Evolutionary conservation across 2,888 invertebrate species (phyloP).

Genomic region (Andrena praecox): DNA sequence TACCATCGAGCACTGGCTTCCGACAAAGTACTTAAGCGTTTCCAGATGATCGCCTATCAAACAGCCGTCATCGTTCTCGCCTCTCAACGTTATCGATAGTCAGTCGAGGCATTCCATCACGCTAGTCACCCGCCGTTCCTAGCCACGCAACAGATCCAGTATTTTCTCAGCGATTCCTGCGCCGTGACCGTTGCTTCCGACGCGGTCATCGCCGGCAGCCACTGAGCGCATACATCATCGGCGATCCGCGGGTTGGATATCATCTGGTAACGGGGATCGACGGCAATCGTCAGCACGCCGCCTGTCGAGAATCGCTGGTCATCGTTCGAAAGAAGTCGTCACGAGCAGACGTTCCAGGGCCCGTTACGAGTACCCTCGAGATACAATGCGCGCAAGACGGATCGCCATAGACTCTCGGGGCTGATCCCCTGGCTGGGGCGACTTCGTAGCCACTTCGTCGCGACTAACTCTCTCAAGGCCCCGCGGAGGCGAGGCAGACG

Average conservation of each 20-base stretch:
- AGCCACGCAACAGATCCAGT: conserved; percentile 11
- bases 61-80: not conserved
- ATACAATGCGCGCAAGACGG: conserved; percentile 50
- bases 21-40: conserved; percentile 2
- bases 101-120: conserved; percentile 5
- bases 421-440: conserved; percentile 13
- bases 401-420: conserved; percentile 23
- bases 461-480: conserved; percentile 10
- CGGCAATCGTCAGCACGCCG: conserved; percentile 56
- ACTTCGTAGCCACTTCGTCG: conserved; percentile 33
- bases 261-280: conserved; percentile 61
- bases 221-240: conserved; percentile 46
- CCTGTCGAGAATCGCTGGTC: conserved; percentile 72
- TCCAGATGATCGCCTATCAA: conserved; percentile 3
- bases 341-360: conserved; percentile 61
- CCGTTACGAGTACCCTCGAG: conserved; percentile 63
- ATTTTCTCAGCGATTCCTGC: conserved; percentile 36
- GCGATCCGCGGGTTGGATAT: conserved; percentile 61
- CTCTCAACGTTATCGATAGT: conserved; percentile 1
- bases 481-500: conserved; percentile 23
- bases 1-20: not conserved
- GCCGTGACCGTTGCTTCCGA: conserved; percentile 31
- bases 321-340: conserved; percentile 77
- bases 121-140: not conserved
- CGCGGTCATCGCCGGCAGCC: conserved; percentile 29